These are phyloP conservation scores for Colistium nudipinnis DNA, from an alignment of 2,113 vertebrate species.

Conservation along the genomic window DNA sequence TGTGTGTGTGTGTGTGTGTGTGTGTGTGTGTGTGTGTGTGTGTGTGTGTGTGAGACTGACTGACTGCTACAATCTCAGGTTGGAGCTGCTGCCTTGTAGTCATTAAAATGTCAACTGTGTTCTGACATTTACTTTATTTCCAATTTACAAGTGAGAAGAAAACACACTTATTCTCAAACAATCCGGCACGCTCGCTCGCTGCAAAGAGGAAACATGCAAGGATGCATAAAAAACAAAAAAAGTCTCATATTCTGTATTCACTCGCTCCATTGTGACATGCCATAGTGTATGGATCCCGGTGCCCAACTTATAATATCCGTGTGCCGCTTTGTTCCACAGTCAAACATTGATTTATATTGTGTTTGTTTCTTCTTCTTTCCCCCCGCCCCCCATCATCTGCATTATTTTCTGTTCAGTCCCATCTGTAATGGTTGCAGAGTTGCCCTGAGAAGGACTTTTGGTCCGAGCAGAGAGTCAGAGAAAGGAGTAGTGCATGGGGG, in stretches of 20 bases:
- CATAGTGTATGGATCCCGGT: not conserved
- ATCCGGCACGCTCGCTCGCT: conserved; percentile 3
- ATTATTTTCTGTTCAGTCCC: conserved; percentile 31
- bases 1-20: too few species aligned
- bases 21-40: too few species aligned
- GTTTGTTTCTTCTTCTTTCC: conserved; percentile 14
- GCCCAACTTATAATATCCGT: conserved; percentile 2
- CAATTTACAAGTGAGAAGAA: conserved; percentile 38
- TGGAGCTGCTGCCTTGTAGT: conserved; percentile 51
- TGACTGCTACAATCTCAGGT: conserved; percentile 51
- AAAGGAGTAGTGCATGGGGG: conserved; percentile 33
- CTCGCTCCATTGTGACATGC: not conserved
- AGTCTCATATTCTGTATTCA: not conserved
- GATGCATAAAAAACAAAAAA: not conserved
- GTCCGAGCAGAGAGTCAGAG: conserved; percentile 28
- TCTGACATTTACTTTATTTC: conserved; percentile 65
- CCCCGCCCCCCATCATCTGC: conserved; percentile 20
- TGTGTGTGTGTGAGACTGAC: too few species aligned
- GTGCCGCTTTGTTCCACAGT: conserved; percentile 18
- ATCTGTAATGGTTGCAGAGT: conserved; percentile 35
- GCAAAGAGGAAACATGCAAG: conserved; percentile 15
- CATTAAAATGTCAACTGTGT: conserved; percentile 66
- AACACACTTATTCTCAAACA: conserved; percentile 30
- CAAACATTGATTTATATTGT: conserved; percentile 3
- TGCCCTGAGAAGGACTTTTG: conserved; percentile 32